Percentiles rank a stretch among this genome's conserved stretches.
These are phyloP conservation scores for Cyprinus carpio DNA, from an alignment of 2,113 vertebrate species.

Conservation along the genomic window DNA sequence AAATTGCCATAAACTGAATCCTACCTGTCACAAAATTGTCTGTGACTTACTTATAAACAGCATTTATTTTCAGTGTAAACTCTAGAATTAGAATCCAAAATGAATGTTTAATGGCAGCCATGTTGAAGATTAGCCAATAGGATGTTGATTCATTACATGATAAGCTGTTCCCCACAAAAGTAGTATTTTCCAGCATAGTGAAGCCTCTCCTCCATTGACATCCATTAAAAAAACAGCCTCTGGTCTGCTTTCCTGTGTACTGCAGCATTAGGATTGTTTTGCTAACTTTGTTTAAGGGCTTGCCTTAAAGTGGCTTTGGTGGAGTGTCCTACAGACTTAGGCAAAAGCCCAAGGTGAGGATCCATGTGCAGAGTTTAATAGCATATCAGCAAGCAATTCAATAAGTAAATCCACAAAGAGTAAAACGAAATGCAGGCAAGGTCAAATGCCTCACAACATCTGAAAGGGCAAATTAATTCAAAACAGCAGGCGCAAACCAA, in stretches of 20 bases:
- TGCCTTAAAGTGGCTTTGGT: not conserved
- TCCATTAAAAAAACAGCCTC: not conserved
- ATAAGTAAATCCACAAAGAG: slow-evolving; percentile 4
- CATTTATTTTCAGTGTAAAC: too few relatives aligned
- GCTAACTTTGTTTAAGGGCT: not conserved
- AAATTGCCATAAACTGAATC: too few relatives aligned
- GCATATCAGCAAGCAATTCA: slow-evolving; percentile 8
- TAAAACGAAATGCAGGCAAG: not conserved
- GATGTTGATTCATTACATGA: not conserved
- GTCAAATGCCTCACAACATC: not conserved
- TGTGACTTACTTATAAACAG: too few relatives aligned
- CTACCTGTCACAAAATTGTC: too few relatives aligned
- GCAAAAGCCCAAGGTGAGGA: not conserved
- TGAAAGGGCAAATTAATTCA: not conserved
- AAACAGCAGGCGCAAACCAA: not conserved
- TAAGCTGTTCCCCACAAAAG: not conserved
- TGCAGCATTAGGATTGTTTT: not conserved
- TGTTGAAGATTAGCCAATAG: not conserved
- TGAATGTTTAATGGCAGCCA: not conserved
- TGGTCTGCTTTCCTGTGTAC: not conserved
- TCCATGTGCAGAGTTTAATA: not conserved
- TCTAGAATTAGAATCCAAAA: not conserved
- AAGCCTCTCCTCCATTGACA: not conserved
- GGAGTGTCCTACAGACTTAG: not conserved
- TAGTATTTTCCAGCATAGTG: not conserved